These are phyloP conservation scores for Periophthalmodon schlosseri DNA, from an alignment of 2,113 vertebrate species.

Conservation along the genomic window DNA sequence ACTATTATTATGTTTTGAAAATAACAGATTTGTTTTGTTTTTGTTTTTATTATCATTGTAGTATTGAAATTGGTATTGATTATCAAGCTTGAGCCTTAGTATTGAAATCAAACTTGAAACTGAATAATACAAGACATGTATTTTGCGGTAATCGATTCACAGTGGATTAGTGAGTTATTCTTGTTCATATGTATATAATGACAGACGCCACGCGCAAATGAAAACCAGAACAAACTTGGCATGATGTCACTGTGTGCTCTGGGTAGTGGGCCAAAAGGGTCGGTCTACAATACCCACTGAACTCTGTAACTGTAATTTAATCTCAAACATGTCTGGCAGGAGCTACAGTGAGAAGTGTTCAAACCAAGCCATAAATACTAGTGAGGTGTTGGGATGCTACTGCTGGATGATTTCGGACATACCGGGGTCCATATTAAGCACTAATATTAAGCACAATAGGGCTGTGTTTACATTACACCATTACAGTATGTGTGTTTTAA, in stretches of 20 bases:
- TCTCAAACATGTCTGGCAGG: conserved; percentile 14
- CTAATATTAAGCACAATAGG: too few species aligned
- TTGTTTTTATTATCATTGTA: too few species aligned
- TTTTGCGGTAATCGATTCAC: conserved; percentile 10
- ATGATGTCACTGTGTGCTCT: conserved; percentile 16
- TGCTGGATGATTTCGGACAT: conserved; percentile 16
- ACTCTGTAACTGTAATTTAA: conserved; percentile 40
- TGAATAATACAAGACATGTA: not conserved
- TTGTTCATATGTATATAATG: conserved; percentile 7
- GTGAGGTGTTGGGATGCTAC: conserved; percentile 43
- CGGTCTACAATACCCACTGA: conserved; percentile 12
- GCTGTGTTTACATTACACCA: not conserved
- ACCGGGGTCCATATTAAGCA: conserved; percentile 6
- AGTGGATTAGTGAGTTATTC: conserved; percentile 28
- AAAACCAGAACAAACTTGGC: conserved; percentile 44
- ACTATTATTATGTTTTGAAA: too few species aligned
- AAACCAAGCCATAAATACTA: conserved; percentile 16
- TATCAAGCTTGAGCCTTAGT: too few species aligned
- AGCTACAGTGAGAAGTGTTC: conserved; percentile 17
- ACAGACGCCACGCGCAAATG: conserved; percentile 8
- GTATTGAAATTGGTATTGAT: too few species aligned
- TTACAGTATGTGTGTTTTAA: not conserved
- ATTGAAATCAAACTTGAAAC: too few species aligned
- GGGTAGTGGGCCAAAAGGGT: not conserved
- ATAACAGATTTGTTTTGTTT: too few species aligned